These are phyloP conservation scores for Eurytoma adleriae DNA, from an alignment of 2,888 invertebrate species.

Conservation along the genomic window DNA sequence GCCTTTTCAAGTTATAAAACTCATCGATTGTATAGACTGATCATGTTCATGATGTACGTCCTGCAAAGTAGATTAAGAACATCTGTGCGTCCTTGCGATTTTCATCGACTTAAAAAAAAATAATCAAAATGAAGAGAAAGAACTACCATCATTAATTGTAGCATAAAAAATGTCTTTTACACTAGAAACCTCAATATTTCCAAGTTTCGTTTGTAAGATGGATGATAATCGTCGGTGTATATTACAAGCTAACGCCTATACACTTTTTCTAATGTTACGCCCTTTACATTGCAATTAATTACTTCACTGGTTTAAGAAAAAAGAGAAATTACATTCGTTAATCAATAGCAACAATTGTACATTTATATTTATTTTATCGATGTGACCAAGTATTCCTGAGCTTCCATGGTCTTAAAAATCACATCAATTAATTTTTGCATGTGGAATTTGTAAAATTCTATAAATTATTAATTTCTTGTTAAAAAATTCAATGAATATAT, in stretches of 20 bases:
- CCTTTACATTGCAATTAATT: slow-evolving; percentile 22
- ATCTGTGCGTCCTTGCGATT: slow-evolving; percentile 18
- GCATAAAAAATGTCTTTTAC: slow-evolving; percentile 20
- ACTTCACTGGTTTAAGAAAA: not conserved
- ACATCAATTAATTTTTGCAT: slow-evolving; percentile 36
- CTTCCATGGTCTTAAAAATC: slow-evolving; percentile 52
- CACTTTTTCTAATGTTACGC: not conserved
- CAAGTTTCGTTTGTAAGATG: slow-evolving; percentile 14
- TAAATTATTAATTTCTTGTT: slow-evolving; percentile 36
- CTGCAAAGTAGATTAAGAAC: slow-evolving; percentile 30
- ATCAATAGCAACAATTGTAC: not conserved
- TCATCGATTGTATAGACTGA: slow-evolving; percentile 56
- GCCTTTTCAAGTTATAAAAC: slow-evolving; percentile 43
- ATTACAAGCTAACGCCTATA: slow-evolving; percentile 15
- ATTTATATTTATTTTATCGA: not conserved
- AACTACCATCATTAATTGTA: slow-evolving; percentile 25
- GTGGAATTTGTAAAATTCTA: slow-evolving; percentile 24
- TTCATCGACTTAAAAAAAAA: slow-evolving; percentile 25
- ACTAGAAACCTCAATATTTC: slow-evolving; percentile 29
- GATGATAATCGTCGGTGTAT: slow-evolving; percentile 19
- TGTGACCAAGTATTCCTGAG: slow-evolving; percentile 44
- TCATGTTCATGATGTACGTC: slow-evolving; percentile 46
- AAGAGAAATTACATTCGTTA: not conserved
- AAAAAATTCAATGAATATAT: slow-evolving; percentile 21
- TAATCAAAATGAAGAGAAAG: slow-evolving; percentile 27